These are phyloP conservation scores for Crocidura indochinensis DNA, from an alignment of 2,797 vertebrate species.

Conservation along the genomic window DNA sequence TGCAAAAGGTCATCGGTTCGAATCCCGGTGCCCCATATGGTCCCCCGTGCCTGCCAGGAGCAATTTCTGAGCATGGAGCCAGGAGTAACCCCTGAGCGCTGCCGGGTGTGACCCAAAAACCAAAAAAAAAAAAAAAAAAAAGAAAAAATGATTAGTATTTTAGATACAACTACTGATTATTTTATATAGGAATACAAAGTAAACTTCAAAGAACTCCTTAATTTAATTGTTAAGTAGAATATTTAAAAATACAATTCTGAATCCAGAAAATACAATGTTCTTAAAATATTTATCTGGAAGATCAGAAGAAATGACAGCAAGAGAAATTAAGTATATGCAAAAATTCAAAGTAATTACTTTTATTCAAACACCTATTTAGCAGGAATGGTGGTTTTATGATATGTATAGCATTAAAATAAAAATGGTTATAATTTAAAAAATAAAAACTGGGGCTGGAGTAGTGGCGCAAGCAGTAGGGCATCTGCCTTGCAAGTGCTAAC, in stretches of 20 bases:
- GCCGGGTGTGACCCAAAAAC: too few relatives aligned
- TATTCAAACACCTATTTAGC: slow-evolving; percentile 66
- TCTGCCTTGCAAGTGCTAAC: too few relatives aligned
- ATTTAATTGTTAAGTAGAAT: slow-evolving; percentile 43
- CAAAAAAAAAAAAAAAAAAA: too few relatives aligned
- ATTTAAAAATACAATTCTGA: slow-evolving; percentile 42
- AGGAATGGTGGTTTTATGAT: slow-evolving; percentile 54
- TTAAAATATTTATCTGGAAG: slow-evolving; percentile 63
- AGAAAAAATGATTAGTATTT: slow-evolving; percentile 32
- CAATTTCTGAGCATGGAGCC: too few relatives aligned
- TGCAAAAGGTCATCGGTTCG: too few relatives aligned
- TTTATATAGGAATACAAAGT: slow-evolving; percentile 28
- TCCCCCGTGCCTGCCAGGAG: too few relatives aligned
- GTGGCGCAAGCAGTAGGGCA: too few relatives aligned
- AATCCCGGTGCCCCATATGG: too few relatives aligned
- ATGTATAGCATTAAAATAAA: slow-evolving; percentile 17
- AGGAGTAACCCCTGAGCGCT: too few relatives aligned
- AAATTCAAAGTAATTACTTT: slow-evolving; percentile 73
- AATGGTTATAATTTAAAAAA: not conserved
- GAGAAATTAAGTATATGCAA: slow-evolving; percentile 62
- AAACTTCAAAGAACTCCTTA: slow-evolving; percentile 33
- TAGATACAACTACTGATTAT: not conserved
- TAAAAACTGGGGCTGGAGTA: too few relatives aligned
- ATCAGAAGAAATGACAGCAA: slow-evolving; percentile 59
- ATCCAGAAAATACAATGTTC: slow-evolving; percentile 48